Conservation (phyloP, 2,888 invertebrate genomes). For the Noctua janthe region DNA sequence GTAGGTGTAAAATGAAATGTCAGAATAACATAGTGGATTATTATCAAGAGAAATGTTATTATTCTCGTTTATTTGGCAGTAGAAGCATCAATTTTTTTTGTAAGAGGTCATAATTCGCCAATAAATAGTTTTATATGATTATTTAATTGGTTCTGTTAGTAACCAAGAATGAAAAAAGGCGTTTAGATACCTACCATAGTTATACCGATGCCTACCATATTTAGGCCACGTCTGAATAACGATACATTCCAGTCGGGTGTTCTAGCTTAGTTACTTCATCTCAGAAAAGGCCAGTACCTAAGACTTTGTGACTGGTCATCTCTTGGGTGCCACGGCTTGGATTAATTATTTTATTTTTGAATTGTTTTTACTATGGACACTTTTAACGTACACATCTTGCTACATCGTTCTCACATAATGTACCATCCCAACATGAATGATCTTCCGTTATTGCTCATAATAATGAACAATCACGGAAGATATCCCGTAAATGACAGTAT, state of each 20-base stretch:
- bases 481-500: too few species aligned
- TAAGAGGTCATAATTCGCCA: background rate
- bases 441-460: too few species aligned
- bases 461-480: too few species aligned
- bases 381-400: too few species aligned
- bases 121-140: background rate
- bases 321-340: too few species aligned
- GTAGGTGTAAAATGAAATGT: conserved; percentile 1
- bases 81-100: background rate
- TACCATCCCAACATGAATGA: too few species aligned
- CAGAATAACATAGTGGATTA: conserved; percentile 11
- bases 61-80: background rate
- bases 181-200: background rate
- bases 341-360: too few species aligned
- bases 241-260: background rate
- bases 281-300: background rate
- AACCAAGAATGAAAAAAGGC: background rate
- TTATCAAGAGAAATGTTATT: background rate
- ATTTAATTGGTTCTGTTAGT: background rate
- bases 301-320: too few species aligned
- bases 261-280: background rate
- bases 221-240: background rate
- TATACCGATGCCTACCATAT: background rate
- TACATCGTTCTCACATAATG: too few species aligned
- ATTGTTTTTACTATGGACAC: too few species aligned